Conservation (phyloP, 2,113 vertebrate genomes). For the Conger conger region DNA sequence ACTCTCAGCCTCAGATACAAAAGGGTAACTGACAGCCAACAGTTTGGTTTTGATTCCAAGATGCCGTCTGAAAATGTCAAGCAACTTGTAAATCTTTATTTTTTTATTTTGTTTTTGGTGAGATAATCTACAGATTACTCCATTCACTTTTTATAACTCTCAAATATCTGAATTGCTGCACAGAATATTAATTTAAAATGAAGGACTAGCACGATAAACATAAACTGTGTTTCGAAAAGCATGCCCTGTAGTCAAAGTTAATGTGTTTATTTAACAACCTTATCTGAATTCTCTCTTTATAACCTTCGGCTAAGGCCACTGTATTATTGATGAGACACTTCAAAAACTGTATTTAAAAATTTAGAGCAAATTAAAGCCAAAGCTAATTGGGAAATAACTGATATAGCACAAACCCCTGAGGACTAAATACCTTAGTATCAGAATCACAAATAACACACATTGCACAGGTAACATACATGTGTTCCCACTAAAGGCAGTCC, state of each 20-base stretch:
- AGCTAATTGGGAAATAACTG: not conserved
- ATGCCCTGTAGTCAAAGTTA: not conserved
- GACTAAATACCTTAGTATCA: no score
- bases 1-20: not conserved
- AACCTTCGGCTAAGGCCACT: not conserved
- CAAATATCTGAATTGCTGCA: not conserved
- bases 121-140: not conserved
- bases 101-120: not conserved
- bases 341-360: not conserved
- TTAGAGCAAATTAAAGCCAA: not conserved
- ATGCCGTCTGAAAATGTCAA: not conserved
- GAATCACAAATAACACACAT: no score
- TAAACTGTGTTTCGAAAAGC: not conserved
- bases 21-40: not conserved
- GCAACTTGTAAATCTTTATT: not conserved
- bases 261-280: not conserved
- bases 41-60: not conserved
- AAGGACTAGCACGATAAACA: not conserved
- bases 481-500: not conserved
- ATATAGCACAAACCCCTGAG: not conserved
- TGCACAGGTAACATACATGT: no score
- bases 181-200: not conserved
- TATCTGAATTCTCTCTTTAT: not conserved
- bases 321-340: not conserved
- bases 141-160: not conserved